Conservation (phyloP, 2,888 invertebrate genomes). For the Hydropsyche betteni region DNA sequence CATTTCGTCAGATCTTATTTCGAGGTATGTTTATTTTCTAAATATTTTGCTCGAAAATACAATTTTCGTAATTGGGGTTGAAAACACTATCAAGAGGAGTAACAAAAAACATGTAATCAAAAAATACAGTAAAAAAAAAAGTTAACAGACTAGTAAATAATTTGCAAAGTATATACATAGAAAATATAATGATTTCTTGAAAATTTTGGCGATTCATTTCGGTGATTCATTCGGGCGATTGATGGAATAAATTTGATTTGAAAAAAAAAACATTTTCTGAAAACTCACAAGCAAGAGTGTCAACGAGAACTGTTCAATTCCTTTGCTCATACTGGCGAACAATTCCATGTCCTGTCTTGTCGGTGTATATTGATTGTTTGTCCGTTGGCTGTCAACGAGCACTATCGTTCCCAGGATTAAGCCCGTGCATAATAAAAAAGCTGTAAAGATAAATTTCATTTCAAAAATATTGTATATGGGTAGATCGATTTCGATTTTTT, state of each 20-base stretch:
- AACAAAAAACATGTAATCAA: no score
- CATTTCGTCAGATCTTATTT: not conserved
- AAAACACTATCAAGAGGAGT: not conserved
- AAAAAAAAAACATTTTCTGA: not conserved
- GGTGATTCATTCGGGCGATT: not conserved
- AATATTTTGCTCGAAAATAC: no score
- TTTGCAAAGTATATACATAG: no score
- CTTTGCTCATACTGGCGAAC: constrained; percentile 1
- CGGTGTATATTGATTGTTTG: no score
- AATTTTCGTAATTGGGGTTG: no score
- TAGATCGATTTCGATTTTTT: not conserved
- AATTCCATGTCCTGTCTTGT: not conserved
- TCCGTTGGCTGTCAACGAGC: not conserved
- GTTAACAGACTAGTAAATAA: not conserved
- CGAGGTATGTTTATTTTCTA: no score
- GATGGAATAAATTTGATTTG: not conserved
- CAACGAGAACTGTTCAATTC: constrained; percentile 40
- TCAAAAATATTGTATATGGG: not conserved
- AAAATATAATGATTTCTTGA: not conserved
- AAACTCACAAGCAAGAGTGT: constrained; percentile 26
- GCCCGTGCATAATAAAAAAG: constrained; percentile 2
- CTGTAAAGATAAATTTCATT: constrained; percentile 8
- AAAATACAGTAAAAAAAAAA: not conserved
- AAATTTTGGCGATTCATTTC: not conserved
- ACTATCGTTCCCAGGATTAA: not conserved